A percentile compares a stretch with the other conserved stretches of the same genome.
Evolutionary conservation across 2,113 vertebrate species (phyloP).

Genomic region (Egretta garzetta): DNA sequence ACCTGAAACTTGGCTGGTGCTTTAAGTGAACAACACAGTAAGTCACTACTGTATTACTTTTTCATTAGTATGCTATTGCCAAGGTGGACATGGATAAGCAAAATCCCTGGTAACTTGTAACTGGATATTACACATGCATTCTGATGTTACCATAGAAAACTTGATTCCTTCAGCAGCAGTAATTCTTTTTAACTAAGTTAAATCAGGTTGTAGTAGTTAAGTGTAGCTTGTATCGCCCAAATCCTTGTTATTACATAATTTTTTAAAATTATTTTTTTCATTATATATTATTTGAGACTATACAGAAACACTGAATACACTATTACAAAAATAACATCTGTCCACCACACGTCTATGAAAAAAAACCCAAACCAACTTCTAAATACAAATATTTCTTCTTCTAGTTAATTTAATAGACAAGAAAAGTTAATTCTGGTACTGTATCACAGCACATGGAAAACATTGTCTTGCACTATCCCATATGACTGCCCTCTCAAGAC

Average conservation of each 20-base stretch:
- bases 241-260: background rate
- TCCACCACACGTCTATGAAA: background rate
- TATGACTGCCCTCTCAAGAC: background rate
- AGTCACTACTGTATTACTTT: background rate
- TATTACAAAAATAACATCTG: background rate
- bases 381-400: background rate
- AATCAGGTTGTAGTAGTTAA: background rate
- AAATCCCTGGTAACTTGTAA: background rate
- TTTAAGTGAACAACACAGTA: background rate
- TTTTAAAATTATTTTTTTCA: rapidly evolving
- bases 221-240: background rate
- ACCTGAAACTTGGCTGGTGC: background rate
- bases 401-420: background rate
- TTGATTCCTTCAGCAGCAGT: background rate
- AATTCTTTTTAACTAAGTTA: background rate
- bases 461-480: background rate
- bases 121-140: background rate
- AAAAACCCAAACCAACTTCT: background rate
- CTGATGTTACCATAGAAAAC: background rate
- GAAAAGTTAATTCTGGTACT: background rate
- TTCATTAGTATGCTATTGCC: background rate
- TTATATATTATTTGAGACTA: background rate
- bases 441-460: background rate
- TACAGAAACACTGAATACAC: background rate
- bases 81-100: background rate